Percentiles rank a stretch among this genome's conserved stretches.
Conservation (phyloP, 2,797 vertebrate species). For the Chanos chanos region DNA sequence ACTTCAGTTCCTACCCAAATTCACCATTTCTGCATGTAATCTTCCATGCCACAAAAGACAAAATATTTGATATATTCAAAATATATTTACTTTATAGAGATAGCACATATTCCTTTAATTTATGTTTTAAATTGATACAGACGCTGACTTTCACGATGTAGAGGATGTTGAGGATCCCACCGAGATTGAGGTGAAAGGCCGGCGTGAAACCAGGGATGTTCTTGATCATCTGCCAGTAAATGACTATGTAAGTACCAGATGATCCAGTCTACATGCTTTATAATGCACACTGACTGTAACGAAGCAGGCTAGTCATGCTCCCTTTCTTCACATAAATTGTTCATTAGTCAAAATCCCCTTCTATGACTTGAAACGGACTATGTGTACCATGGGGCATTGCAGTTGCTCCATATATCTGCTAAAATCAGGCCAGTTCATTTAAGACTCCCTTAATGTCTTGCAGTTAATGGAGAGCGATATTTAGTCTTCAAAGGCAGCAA, state of each 20-base stretch:
- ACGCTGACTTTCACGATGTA: conserved; percentile 68
- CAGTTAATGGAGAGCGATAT: conserved; percentile 76
- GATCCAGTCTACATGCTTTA: conserved; percentile 46
- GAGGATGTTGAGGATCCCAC: conserved; percentile 66
- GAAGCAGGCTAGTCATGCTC: conserved; percentile 47
- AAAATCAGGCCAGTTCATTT: conserved; percentile 77
- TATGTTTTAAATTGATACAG: conserved; percentile 52
- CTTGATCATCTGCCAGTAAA: conserved; percentile 80
- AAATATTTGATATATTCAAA: too few relatives aligned
- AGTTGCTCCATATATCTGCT: conserved; percentile 79
- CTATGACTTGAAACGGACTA: conserved; percentile 67
- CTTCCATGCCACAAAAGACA: too few relatives aligned
- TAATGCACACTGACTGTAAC: conserved; percentile 22
- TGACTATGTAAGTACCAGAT: conserved; percentile 88
- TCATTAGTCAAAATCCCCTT: conserved; percentile 69
- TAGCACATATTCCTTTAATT: not conserved
- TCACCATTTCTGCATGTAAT: too few relatives aligned
- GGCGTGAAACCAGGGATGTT: conserved; percentile 80
- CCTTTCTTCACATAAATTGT: conserved; percentile 67
- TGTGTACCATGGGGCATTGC: conserved; percentile 72
- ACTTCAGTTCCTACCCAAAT: too few relatives aligned
- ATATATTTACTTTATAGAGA: too few relatives aligned
- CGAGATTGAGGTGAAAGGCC: conserved; percentile 60
- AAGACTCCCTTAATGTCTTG: conserved; percentile 74
- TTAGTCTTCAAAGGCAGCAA: conserved; percentile 71